Base-by-base conservation (phyloP, 2,113 vertebrate species). In the Theropithecus gelada region DNA sequence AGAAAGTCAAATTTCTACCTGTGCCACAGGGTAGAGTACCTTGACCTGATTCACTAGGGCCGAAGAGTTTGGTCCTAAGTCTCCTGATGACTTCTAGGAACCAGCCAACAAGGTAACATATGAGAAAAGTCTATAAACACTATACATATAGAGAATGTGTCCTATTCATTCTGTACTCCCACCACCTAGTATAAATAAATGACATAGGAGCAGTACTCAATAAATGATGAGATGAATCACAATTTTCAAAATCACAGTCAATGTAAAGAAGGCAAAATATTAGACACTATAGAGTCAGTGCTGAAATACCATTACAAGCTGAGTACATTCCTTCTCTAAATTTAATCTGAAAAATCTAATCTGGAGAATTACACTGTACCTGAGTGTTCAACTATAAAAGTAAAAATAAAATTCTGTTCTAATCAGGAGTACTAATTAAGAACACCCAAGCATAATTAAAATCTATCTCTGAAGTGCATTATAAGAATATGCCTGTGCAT, bases 301-400 rank as follows among this genome's bases (percentile, higher is more conserved):
- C 38, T 80, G 40, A 83, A 93, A 73, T 52, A 13, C 30, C 13
- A 66, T 79, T 89, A 57, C 35, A 30, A 90, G 43, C 45, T 88
- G 40, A 80, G 38, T 92, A 66, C 43, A 81, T 80, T 92, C 16
- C n/a, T 95, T 91, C 75, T 88, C 87, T 80, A 95, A 83, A 78
- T 86, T 78, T 72, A 94, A 68, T 91, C 20, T 88, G 78, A 96
- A 88, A 84, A 88, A 66, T 66, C 32, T 73, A 85, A 90, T 86
- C 27, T 94, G 48, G 55, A 87, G 38, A 87, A 93, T 43, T 61
- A 92, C 2, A 66, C 23, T 64, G 40, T 45, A 82, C 57, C 45
- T 81, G 6, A 79, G 55, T 43, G 23, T 72, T 79, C 52, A 80
- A 75, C 23, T 84, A 80, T 52, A 75, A 80, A 95, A 48, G 70